Base-by-base conservation (phyloP, 2,888 invertebrate species). In the Auanema freiburgensis region DNA sequence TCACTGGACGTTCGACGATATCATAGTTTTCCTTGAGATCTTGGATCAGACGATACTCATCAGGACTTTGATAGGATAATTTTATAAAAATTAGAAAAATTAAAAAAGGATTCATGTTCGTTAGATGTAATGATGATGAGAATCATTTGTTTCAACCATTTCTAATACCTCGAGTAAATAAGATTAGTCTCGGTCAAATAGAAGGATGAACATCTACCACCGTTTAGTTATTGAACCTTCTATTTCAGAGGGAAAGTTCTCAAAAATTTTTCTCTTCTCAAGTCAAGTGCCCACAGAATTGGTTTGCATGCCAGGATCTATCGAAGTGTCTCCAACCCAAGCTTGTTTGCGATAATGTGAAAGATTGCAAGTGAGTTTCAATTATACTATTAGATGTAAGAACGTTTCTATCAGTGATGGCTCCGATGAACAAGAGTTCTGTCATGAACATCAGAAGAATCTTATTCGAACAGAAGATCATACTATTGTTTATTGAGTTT, bases 1-100 rank as follows among this genome's bases (percentile, higher is more conserved):
- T 51, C 5, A 79, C 76, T 2, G 80, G 80, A 4, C 80, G 60
- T 55, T 80, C 79, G 16, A 80, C 66, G 1, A 69, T 65, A 56
- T 79, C 76, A 53, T 80, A 80, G 21, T 60, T 54, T 25, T 60
- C 60, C 10, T 60, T 60, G 3, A 60, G 25, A 55, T 60, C 60
- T 33, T 60, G 60, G 5, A 60, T 60, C 0, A 60, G 60, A 25
- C 60, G 53, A 25, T 54, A 60, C 33, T 60, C 60, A 18, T 53
- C 46, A 14, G 55, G 54, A 25, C 54, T 54, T 60, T 60, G 60
- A 6, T 24, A 12, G 16, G 54, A 23, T 6, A 54, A 25, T 14
- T 18, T 25, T 53, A 53, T 11, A 12, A 54, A 24, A 12, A 16
- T 0, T 11, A 24, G 50, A 46, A n/a, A n/a, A 57, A 11, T 12